A percentile compares a stretch with the other conserved stretches of the same genome.
Evolutionary conservation across 2,888 invertebrate species (phyloP).

Genomic region (Tetragonula carbonaria): DNA sequence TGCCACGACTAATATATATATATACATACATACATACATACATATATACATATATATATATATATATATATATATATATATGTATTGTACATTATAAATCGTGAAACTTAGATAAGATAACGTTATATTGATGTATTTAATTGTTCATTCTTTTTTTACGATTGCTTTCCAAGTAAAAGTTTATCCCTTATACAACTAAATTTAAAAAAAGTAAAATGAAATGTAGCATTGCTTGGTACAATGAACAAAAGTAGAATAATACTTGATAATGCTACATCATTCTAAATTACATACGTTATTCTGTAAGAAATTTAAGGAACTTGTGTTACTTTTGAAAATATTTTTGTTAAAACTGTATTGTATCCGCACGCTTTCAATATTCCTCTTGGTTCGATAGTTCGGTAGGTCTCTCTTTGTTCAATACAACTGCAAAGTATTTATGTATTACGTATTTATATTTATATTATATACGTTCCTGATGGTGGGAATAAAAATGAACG

Average conservation of each 20-base stretch:
- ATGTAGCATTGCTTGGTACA: neutral
- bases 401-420: slow-evolving; percentile 8
- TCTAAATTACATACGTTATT: neutral
- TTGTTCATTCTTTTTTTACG: neutral
- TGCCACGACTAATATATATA: neutral
- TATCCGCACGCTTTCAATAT: slow-evolving; percentile 10
- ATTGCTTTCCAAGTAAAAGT: neutral
- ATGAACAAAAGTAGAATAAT: neutral
- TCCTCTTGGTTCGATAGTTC: neutral
- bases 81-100: neutral
- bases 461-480: slow-evolving; percentile 60
- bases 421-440: slow-evolving; percentile 18
- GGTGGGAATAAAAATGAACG: slow-evolving; percentile 64
- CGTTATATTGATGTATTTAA: neutral
- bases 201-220: neutral
- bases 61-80: too few species aligned
- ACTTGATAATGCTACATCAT: neutral
- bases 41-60: too few species aligned
- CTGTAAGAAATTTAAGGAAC: neutral
- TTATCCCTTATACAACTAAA: too few species aligned
- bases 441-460: slow-evolving; percentile 50
- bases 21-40: too few species aligned
- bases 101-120: neutral
- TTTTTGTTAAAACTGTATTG: neutral
- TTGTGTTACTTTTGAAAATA: neutral